These are phyloP conservation scores for Bradypodion ventrale DNA, from an alignment of 2,797 vertebrate genomes.

Conservation along the genomic window DNA sequence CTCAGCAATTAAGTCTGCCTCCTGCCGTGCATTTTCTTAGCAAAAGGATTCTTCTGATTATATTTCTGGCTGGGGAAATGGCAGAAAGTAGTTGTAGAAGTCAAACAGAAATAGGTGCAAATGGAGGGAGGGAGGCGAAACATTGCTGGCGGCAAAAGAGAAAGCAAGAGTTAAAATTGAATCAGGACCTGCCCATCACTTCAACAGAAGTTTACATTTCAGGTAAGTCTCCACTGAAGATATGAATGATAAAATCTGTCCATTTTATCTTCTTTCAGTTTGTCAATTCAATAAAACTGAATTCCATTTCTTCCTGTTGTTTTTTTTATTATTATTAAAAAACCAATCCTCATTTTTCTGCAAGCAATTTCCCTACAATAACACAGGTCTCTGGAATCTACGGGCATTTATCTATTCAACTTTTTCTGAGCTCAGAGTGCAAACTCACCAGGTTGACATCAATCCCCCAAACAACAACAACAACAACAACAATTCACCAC, in stretches of 20 bases:
- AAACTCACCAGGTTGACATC: no score
- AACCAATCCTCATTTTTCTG: no score
- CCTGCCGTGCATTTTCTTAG: not conserved
- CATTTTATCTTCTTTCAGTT: not conserved
- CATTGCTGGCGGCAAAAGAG: not conserved
- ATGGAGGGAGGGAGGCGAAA: not conserved
- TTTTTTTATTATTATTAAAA: no score
- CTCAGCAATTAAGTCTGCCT: not conserved
- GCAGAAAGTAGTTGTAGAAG: not conserved
- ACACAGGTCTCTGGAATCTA: no score
- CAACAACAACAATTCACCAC: no score
- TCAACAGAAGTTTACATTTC: not conserved
- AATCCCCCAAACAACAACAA: no score
- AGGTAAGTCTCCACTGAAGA: conserved; percentile 27
- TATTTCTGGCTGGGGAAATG: not conserved
- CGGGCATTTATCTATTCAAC: no score
- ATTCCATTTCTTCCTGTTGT: not conserved
- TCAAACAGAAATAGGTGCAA: not conserved
- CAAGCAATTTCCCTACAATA: no score
- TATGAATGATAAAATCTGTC: not conserved
- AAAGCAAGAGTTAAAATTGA: not conserved
- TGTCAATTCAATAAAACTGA: not conserved
- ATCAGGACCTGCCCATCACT: not conserved
- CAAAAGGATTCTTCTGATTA: not conserved
- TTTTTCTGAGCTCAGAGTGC: no score